Evolutionary conservation across 2,113 vertebrate species (phyloP).

Genomic region (Rhinichthys klamathensis): DNA sequence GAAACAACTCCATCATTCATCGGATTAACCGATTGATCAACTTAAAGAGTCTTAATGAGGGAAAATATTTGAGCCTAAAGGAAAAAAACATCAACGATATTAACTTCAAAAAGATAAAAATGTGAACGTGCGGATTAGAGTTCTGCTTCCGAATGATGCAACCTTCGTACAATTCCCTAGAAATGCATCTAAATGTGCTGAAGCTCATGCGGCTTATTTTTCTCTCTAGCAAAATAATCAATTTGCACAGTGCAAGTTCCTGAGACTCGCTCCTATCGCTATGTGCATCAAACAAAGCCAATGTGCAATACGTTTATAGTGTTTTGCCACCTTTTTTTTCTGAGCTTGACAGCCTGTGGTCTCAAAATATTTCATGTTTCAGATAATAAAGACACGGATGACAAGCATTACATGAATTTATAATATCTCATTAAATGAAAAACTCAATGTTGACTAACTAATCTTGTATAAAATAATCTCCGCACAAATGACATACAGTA

Average conservation of each 20-base stretch:
- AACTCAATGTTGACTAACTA: not conserved
- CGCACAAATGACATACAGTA: not conserved
- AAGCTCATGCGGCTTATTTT: not conserved
- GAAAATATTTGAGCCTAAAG: not conserved
- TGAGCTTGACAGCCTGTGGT: not conserved
- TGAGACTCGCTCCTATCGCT: not conserved
- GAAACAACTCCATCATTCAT: conserved; percentile 1
- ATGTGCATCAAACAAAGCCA: not conserved
- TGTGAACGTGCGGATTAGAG: no score
- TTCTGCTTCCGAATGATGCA: conserved; percentile 6
- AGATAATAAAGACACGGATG: not conserved
- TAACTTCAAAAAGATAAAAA: conserved; percentile 17
- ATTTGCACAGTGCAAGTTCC: not conserved
- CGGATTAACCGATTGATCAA: not conserved
- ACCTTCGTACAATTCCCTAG: conserved; percentile 12
- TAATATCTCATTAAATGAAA: conserved; percentile 8
- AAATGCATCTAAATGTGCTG: not conserved
- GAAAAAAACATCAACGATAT: conserved; percentile 6
- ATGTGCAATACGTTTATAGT: not conserved
- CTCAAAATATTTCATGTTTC: not conserved
- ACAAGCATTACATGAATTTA: not conserved
- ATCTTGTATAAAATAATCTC: not conserved
- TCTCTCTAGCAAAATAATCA: conserved; percentile 3
- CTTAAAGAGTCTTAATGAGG: conserved; percentile 1
- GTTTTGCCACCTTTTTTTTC: not conserved